Evolutionary conservation across 2,888 invertebrate genomes (phyloP), one percentile per base, ranked within the genome.

Genomic region (Cantharis rufa): DNA sequence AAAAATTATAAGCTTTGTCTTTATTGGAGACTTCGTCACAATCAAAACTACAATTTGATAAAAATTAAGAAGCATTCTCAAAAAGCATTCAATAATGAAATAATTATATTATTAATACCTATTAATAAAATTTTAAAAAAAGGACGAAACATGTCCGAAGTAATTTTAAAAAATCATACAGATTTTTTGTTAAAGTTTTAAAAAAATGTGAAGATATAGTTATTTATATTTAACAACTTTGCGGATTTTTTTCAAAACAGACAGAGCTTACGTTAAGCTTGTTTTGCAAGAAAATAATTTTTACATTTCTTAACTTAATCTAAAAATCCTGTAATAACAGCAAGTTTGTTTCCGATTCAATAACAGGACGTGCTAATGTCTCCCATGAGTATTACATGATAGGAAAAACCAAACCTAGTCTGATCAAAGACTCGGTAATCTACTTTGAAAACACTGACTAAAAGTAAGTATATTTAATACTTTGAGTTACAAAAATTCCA

Each of bases 341-440:
- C 79, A 80, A 78, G 80, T 81, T 82, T 83, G 82, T 82, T 82
- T 81, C 81, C 83, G 83, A 82, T 82, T 82, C 82, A 76, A 80
- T 82, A 83, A 82, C 83, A 83, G 81, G 83, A 81, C 83, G 82
- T 80, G 79, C 82, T 84, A 84, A 83, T 84, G 83, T 83, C 81
- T 82, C 84, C 84, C 82, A 80, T 76, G 84, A 81, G 84, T 82
- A 83, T 84, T 84, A 82, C 80, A 78, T 77, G 80, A 79, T 79
- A 79, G 77, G 76, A 69, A 79, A 74, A 79, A 75, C 70, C 79
- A 71, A 73, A 76, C 80, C 74, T 77, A 79, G 78, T 79, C 77
- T 80, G 81, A 81, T 81, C 82, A 82, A 82, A 80, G 82, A 81
- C 81, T 84, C 83, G 83, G 83, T 82, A 81, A 81, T 81, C 82